Percentiles rank a stretch among this genome's conserved stretches.
These are phyloP conservation scores for Lydus trimaculatus DNA, from an alignment of 2,888 invertebrate species.

Conservation along the genomic window DNA sequence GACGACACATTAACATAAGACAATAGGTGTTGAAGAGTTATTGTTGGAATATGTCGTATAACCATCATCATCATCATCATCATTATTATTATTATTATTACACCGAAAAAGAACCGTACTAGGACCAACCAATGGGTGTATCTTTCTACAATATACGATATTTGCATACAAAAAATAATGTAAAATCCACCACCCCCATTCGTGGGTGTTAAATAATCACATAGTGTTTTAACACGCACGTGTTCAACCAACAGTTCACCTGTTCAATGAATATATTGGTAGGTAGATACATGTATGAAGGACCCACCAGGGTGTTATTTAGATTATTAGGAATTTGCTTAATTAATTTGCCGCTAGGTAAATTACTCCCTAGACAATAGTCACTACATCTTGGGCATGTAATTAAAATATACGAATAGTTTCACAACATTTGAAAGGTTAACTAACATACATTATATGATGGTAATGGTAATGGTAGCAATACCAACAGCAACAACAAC, in stretches of 20 bases:
- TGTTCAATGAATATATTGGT: constrained; percentile 7
- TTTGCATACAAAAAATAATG: constrained; percentile 31
- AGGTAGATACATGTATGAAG: not conserved
- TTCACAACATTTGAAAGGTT: not conserved
- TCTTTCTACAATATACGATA: not conserved
- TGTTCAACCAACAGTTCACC: constrained; percentile 22
- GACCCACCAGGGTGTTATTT: constrained; percentile 27
- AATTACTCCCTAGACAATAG: constrained; percentile 1
- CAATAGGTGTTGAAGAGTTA: constrained; percentile 19
- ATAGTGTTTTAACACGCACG: constrained; percentile 23
- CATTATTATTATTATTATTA: not conserved
- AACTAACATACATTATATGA: no score
- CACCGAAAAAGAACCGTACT: not conserved
- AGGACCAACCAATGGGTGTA: not conserved
- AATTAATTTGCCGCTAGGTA: constrained; percentile 24
- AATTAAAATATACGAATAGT: constrained; percentile 3
- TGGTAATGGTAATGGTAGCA: not conserved
- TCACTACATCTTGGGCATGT: not conserved
- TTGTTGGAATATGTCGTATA: not conserved
- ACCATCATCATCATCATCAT: not conserved
- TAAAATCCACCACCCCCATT: constrained; percentile 16
- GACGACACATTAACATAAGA: constrained; percentile 31
- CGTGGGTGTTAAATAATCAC: constrained; percentile 25
- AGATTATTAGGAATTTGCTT: constrained; percentile 17
- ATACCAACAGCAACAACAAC: not conserved